A percentile compares a stretch with the other conserved stretches of the same genome.
phyloP scores from a whole-genome alignment of 2,113 vertebrate genomes.

The Solea solea region DNA sequence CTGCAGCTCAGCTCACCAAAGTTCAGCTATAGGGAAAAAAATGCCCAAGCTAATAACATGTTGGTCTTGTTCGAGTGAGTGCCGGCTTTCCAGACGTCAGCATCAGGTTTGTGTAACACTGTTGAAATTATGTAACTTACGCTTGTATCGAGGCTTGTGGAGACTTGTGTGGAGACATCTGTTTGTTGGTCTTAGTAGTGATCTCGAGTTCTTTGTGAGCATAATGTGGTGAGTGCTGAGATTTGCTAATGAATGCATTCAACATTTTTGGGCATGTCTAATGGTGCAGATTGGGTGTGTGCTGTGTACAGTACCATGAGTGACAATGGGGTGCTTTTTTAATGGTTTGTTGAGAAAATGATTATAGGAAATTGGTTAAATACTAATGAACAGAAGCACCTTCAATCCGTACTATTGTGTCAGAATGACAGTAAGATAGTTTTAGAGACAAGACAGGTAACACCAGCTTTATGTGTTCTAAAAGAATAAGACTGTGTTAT shows the following conservation, averaged over 20 bases:
- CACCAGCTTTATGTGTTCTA: conserved; percentile 6
- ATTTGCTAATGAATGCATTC: conserved; percentile 9
- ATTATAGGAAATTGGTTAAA: neutral
- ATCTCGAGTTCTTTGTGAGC: conserved; percentile 9
- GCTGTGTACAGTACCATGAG: conserved; percentile 14
- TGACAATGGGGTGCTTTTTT: conserved; percentile 1
- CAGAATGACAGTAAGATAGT: neutral
- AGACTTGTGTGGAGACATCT: conserved; percentile 14
- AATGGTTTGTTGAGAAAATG: conserved; percentile 6
- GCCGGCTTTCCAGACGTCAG: conserved; percentile 53
- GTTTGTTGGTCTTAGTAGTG: neutral
- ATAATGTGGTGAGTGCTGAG: conserved; percentile 5
- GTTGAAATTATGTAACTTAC: conserved; percentile 37
- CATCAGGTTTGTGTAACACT: conserved; percentile 61
- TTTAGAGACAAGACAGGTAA: neutral
- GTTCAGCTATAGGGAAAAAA: conserved; percentile 50
- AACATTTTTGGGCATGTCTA: conserved; percentile 20
- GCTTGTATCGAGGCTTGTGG: conserved; percentile 13
- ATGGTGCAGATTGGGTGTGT: conserved; percentile 18
- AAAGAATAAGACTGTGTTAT: neutral
- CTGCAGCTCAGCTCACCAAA: conserved; percentile 33
- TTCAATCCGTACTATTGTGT: neutral
- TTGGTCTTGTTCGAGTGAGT: conserved; percentile 60
- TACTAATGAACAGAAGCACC: no score
- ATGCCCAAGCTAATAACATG: conserved; percentile 57